Base-by-base conservation (phyloP, 1,140 invertebrate species). In the Caenorhabditis tropicalis region DNA sequence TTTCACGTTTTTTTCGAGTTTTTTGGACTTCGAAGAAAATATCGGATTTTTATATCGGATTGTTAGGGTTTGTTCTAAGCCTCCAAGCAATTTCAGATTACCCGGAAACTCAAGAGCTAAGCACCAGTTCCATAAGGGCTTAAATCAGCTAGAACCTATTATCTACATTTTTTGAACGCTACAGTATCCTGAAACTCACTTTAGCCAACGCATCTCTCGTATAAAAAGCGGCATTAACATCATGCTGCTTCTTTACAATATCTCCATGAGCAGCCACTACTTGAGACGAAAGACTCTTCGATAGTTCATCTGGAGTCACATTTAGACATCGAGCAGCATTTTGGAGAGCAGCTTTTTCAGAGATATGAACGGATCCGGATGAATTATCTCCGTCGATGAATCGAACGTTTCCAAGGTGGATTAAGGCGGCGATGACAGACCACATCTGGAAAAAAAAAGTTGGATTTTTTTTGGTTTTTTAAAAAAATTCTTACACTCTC, bases 151-250 rank as follows among this genome's bases (percentile, higher is more conserved):
- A n/a, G n/a, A n/a, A n/a, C n/a, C n/a, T n/a, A n/a, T n/a, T n/a
- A n/a, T n/a, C n/a, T n/a, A n/a, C n/a, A n/a, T n/a, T n/a, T n/a
- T n/a, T n/a, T n/a, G n/a, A n/a, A n/a, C n/a, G n/a, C n/a, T n/a
- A n/a, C n/a, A n/a, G n/a, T n/a, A n/a, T n/a, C n/a, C n/a, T n/a
- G 12, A 3, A 16, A 19, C 36, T 16, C 33, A 82, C 82, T 93
- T 98, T 98, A 19, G 96, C 95, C 86, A 98, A 93, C 0, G 97
- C 96, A 93, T 98, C 95, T 88, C 96, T 93, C n/a, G 96, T 96
- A 92, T 95, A 96, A 86, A 94, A 93, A 1, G 96, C 96, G 90
- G 97, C 95, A 2, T 92, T 93, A 46, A 94, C 93, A 81, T 95
- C 96, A 89, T 98, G 95, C 84, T 94, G 94, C 92, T 98, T 98